A percentile compares a stretch with the other conserved stretches of the same genome.
phyloP scores from a whole-genome alignment of 2,888 invertebrate genomes.

The Xylophagus ater region DNA sequence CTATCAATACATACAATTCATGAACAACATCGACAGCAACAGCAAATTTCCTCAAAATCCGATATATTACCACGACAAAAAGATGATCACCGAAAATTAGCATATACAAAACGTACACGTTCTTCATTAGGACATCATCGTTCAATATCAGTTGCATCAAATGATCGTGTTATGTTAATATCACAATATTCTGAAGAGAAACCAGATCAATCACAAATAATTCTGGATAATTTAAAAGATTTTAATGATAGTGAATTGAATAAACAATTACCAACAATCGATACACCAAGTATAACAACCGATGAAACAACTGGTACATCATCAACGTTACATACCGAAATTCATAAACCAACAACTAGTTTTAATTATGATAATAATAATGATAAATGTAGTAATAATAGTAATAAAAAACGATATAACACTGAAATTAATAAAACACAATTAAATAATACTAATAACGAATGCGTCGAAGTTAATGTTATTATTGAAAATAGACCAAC shows the following conservation, averaged over 20 bases:
- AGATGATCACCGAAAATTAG: neutral
- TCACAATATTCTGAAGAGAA: conserved; percentile 14
- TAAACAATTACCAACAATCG: conserved; percentile 22
- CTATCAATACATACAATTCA: neutral
- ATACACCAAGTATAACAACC: conserved; percentile 24
- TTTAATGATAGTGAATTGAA: neutral
- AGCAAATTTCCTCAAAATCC: conserved; percentile 22
- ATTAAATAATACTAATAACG: conserved; percentile 16
- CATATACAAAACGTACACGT: conserved; percentile 8
- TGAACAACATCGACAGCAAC: conserved; percentile 7
- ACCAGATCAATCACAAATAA: conserved; percentile 6
- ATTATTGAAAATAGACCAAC: conserved; percentile 18
- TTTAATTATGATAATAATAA: conserved; percentile 19
- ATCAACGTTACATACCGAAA: conserved; percentile 10
- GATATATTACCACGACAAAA: conserved; percentile 5
- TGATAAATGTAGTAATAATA: conserved; percentile 14
- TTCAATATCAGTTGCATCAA: conserved; percentile 30
- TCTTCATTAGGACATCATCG: conserved; percentile 32
- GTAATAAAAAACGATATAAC: conserved; percentile 10
- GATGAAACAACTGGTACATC: conserved; percentile 14
- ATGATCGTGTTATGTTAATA: conserved; percentile 22
- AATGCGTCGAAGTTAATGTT: conserved; percentile 16
- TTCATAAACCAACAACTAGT: conserved; percentile 15
- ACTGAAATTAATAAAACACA: conserved; percentile 13
- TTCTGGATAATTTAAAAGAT: neutral